phyloP scores from a whole-genome alignment of 1,140 invertebrate genomes.

The Drosophila lacteicornis region DNA sequence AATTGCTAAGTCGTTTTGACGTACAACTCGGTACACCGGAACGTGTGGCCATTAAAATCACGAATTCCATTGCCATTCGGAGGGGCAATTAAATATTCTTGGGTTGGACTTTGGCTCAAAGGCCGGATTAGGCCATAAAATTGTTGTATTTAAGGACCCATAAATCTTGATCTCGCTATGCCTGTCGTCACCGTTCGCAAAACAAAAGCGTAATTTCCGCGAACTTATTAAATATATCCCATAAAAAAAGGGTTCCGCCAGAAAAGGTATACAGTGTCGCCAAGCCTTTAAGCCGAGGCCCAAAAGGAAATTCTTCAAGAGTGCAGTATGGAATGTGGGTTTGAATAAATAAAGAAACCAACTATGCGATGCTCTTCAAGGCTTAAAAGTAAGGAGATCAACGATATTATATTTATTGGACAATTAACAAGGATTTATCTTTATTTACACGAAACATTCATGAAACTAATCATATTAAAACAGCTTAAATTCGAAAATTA shows the following conservation, averaged over 20 bases:
- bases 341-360: background rate
- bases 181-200: slow-evolving; percentile 52
- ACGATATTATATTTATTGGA: too few species aligned
- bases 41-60: slow-evolving; percentile 57
- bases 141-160: slow-evolving; percentile 62
- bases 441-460: too few species aligned
- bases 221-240: slow-evolving; percentile 57
- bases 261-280: slow-evolving; percentile 50
- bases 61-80: slow-evolving; percentile 55
- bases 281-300: slow-evolving; percentile 65
- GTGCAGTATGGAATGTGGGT: background rate
- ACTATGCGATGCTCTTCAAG: background rate
- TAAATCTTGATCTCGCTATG: slow-evolving; percentile 64
- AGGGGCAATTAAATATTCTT: slow-evolving; percentile 65
- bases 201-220: slow-evolving; percentile 47
- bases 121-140: slow-evolving; percentile 54
- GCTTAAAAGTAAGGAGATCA: background rate
- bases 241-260: slow-evolving; percentile 45
- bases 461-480: too few species aligned
- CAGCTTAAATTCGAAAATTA: too few species aligned
- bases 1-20: slow-evolving; percentile 42
- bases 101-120: slow-evolving; percentile 36
- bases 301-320: slow-evolving; percentile 12
- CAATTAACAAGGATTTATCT: too few species aligned
- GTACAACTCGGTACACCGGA: slow-evolving; percentile 19